Base-by-base conservation (phyloP, 92 coral and sea anemone genomes). In the Phymanthus crucifer region DNA sequence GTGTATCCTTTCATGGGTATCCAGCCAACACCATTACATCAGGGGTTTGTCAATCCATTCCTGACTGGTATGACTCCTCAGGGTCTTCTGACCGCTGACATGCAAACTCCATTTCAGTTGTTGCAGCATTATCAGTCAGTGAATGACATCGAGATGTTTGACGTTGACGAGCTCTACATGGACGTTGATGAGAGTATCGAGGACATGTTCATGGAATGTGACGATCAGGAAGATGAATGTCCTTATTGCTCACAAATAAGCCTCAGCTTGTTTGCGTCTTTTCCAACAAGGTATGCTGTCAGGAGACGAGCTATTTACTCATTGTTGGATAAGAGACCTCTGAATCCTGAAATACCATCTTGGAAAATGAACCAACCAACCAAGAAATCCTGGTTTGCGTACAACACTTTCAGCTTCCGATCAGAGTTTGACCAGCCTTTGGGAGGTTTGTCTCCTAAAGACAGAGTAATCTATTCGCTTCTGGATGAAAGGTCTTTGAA, bases 231-330 rank as follows among this genome's bases (percentile, higher is more conserved):
- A 21, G 31, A 54, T 21, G 50, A 45, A 16, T 61, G 68, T 61
- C 13, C 10, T 12, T 24, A n/a, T 24, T 61, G 68, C 68, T 61
- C 34, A 61, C 27, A 61, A 24, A 61, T 61, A 29, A 27, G 34
- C 17, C 33, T n/a, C 14, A 24, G 10, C 68, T 3, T 61, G 34
- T 18, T 61, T 29, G 29, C 23, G 64, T 29, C 68, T 24, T 61
- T 61, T 33, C 33, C 34, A n/a, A 29, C 68, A 18, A 61, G 14
- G 16, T 61, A 12, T 4, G 27, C 68, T 10, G 29, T 24, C 68
- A 61, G 68, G 26, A 61, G 68, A 61, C 24, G 64, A 21, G 64
- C 64, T 8, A 54, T 54, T 54, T 54, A 54, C 64, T 54, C 64
- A 21, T 29, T 54, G n/a, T 29, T 54, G 5, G 64, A 54, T 14